Evolutionary conservation across 2,113 vertebrate genomes (phyloP).

Genomic region (Epinephelus fuscoguttatus): DNA sequence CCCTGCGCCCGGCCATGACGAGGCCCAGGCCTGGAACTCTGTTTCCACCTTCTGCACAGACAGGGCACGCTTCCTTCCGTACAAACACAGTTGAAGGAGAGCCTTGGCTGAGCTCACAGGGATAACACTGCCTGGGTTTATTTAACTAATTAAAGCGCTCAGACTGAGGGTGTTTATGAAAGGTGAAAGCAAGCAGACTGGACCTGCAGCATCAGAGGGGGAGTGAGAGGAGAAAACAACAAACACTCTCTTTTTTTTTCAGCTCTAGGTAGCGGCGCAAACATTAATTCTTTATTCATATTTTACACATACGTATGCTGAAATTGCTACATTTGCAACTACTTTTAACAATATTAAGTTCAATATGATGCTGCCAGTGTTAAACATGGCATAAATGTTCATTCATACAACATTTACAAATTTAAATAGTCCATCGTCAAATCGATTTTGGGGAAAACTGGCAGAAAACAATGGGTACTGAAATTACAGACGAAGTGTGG

Average conservation of each 20-base stretch:
- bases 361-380: neutral
- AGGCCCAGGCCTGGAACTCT: slow-evolving; percentile 70
- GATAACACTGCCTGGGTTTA: slow-evolving; percentile 69
- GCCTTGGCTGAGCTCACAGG: slow-evolving; percentile 62
- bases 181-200: slow-evolving; percentile 48
- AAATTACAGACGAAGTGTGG: too few species aligned
- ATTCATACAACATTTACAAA: too few species aligned
- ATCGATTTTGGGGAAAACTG: too few species aligned
- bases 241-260: neutral
- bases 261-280: neutral
- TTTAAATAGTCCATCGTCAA: too few species aligned
- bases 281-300: slow-evolving; percentile 6
- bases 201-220: slow-evolving; percentile 19
- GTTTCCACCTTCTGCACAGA: slow-evolving; percentile 70
- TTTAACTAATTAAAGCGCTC: slow-evolving; percentile 79
- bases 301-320: neutral
- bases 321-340: neutral
- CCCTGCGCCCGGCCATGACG: slow-evolving; percentile 42
- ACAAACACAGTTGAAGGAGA: slow-evolving; percentile 63
- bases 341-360: too few species aligned
- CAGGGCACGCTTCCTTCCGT: slow-evolving; percentile 70
- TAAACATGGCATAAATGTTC: neutral
- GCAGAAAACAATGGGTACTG: too few species aligned
- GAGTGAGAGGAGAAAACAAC: slow-evolving; percentile 20
- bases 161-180: slow-evolving; percentile 50